Percentiles rank a stretch among this genome's conserved stretches.
phyloP scores from a whole-genome alignment of 2,888 invertebrate genomes.

The Drosophila glabriapex region DNA sequence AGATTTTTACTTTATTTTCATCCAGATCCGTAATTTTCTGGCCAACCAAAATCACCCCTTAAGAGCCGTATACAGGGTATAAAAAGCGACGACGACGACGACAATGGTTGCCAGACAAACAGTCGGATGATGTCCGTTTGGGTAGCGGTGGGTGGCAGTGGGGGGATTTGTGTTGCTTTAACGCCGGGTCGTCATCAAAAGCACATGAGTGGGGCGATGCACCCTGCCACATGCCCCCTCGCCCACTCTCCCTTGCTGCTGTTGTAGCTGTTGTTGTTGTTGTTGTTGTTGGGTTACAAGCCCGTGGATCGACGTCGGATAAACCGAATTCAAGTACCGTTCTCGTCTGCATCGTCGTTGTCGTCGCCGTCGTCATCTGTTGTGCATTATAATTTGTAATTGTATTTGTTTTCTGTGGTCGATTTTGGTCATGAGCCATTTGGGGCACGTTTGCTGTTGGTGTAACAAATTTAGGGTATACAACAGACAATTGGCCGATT shows the following conservation, averaged over 20 bases:
- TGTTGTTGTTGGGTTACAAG: not conserved
- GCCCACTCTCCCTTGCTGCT: not conserved
- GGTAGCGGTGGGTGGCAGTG: not conserved
- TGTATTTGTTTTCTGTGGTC: conserved; percentile 25
- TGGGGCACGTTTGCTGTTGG: conserved; percentile 14
- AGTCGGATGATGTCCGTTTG: conserved; percentile 23
- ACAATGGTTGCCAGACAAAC: conserved; percentile 59
- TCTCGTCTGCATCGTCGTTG: conserved; percentile 4
- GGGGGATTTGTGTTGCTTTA: conserved; percentile 8
- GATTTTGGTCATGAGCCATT: conserved; percentile 47
- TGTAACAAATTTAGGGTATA: not conserved
- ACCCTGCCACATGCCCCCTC: not conserved
- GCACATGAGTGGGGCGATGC: conserved; percentile 55
- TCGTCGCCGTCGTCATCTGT: conserved; percentile 62
- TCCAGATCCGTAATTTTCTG: not conserved
- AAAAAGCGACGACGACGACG: conserved; percentile 26
- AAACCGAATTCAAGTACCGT: conserved; percentile 13
- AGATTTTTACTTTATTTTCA: not conserved
- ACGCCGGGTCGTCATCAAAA: conserved; percentile 59
- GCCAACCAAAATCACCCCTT: not conserved
- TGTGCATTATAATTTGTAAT: conserved; percentile 63
- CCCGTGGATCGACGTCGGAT: conserved; percentile 14
- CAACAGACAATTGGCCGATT: not conserved
- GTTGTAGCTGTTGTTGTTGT: not conserved
- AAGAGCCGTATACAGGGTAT: conserved; percentile 27